Base-by-base conservation (phyloP, 2,113 vertebrate genomes). In the Tauraco erythrolophus region DNA sequence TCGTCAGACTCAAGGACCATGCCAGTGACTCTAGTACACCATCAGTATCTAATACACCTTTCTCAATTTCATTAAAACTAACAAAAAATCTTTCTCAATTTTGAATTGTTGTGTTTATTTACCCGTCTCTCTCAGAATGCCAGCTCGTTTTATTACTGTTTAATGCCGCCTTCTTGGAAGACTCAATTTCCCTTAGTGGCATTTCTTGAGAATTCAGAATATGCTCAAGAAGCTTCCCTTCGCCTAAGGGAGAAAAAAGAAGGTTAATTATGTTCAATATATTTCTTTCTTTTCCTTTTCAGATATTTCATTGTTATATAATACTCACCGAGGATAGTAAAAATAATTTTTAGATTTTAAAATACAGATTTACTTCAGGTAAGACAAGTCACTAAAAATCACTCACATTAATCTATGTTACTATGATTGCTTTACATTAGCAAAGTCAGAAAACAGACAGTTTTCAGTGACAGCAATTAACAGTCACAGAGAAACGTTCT, bases 101-200 rank as follows among this genome's bases (percentile, higher is more conserved):
- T 89, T 82, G 53, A 65, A 30, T 11, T 37, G 14, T 28, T 66
- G 48, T 3, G n/a, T 78, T 54, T 85, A 72, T 35, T 98, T 98
- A 99, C 99, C 99, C 98, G 96, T 97, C 92, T 95, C 50, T 96
- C 76, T 97, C 97, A 45, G 98, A 87, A 94, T 78, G 66, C 96
- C 78, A 96, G 82, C 56, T 95, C 45, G 57, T 46, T 94, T 98
- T 98, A 96, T 91, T 95, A 75, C 91, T 97, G 75, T 94, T 76
- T 88, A 98, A 80, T 68, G 87, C 45, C 41, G 79, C 62, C 75
- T 95, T 96, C n/a, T 96, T 92, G 43, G 91, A 92, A 92, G 85
- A 72, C 16, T 95, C 86, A 10, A 25, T 94, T 95, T 96, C 97
- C 61, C 88, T 89, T 39, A 48, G 35, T 41, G 93, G 91, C 79